Percentiles rank a stretch among this genome's conserved stretches.
Conservation (phyloP, 1,140 invertebrate species). For the Anastrepha obliqua region DNA sequence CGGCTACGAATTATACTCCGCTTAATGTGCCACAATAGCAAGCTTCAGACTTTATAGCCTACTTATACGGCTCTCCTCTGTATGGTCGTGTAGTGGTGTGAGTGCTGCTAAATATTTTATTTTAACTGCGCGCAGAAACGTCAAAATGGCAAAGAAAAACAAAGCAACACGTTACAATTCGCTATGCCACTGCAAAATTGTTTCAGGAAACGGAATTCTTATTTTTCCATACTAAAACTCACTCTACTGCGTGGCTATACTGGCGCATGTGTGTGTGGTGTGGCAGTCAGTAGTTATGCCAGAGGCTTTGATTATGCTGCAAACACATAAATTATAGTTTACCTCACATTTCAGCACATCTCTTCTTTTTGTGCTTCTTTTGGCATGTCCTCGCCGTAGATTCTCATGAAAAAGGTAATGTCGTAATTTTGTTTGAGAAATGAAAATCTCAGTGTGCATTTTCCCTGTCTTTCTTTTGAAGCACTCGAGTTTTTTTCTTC, state of each 20-base stretch:
- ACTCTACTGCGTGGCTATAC: too few relatives aligned
- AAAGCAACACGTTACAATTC: not conserved
- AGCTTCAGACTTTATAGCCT: not conserved
- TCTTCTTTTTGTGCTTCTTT: not conserved
- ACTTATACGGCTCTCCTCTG: not conserved
- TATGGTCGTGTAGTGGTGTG: not conserved
- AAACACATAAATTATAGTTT: too few relatives aligned
- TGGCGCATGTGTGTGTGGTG: too few relatives aligned
- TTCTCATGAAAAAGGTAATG: not conserved
- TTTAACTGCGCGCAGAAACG: conserved; percentile 16
- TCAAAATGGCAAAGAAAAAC: not conserved
- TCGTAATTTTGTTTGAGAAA: not conserved
- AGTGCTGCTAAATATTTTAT: conserved; percentile 27
- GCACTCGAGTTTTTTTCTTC: not conserved
- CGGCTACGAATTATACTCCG: not conserved
- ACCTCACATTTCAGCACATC: too few relatives aligned
- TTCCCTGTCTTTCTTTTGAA: not conserved
- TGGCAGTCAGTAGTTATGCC: not conserved
- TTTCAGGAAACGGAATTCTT: too few relatives aligned
- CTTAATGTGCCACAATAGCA: not conserved
- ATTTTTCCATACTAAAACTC: too few relatives aligned
- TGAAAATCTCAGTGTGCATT: not conserved
- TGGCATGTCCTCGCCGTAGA: not conserved
- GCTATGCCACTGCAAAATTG: too few relatives aligned
- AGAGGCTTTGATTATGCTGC: not conserved